These are phyloP conservation scores for Hyalella azteca DNA, from an alignment of 2,888 invertebrate genomes.

Conservation along the genomic window DNA sequence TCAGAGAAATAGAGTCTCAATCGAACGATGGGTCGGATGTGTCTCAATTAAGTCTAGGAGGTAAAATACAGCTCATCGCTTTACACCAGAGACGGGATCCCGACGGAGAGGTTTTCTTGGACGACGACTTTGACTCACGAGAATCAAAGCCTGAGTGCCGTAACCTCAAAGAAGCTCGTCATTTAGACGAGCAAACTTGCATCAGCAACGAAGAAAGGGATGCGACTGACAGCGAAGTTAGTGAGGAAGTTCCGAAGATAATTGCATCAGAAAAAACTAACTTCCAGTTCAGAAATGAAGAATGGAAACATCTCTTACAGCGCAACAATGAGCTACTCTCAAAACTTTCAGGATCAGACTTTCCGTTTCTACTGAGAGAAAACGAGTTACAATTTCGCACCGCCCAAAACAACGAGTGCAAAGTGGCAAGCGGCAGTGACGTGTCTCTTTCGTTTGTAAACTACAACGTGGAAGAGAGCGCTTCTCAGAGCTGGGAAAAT, in stretches of 20 bases:
- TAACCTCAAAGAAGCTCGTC: neutral
- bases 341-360: conserved; percentile 47
- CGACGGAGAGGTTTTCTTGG: neutral
- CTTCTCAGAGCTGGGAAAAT: too few species aligned
- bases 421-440: too few species aligned
- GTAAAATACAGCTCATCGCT: neutral
- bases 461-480: too few species aligned
- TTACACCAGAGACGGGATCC: neutral
- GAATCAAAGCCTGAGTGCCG: neutral
- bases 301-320: conserved; percentile 49
- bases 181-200: neutral
- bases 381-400: too few species aligned
- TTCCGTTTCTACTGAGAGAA: neutral
- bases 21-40: conserved; percentile 17
- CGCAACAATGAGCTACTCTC: conserved; percentile 51
- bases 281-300: conserved; percentile 32
- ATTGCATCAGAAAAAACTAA: conserved; percentile 29
- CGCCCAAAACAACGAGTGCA: too few species aligned
- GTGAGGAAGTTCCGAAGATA: neutral
- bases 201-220: neutral
- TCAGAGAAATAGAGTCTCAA: neutral
- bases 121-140: neutral
- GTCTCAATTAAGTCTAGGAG: conserved; percentile 11
- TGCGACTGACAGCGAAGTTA: neutral
- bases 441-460: too few species aligned